These are phyloP conservation scores for Bradypodion pumilum DNA, from an alignment of 2,797 vertebrate species.

Conservation along the genomic window DNA sequence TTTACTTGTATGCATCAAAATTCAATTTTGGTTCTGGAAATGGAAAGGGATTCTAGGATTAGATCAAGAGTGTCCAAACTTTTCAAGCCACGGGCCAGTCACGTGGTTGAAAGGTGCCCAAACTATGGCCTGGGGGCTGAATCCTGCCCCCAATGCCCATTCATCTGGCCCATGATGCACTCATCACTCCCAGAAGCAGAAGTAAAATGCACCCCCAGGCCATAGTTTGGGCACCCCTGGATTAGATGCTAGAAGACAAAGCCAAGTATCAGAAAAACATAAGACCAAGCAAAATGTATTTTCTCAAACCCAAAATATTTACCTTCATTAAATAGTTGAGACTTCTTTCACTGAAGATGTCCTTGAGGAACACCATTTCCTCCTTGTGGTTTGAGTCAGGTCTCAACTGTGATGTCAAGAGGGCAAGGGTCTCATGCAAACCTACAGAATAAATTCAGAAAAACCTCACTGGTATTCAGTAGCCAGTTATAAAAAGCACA, in stretches of 20 bases:
- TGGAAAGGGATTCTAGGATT: background rate
- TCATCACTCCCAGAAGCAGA: no score
- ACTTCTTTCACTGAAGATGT: constrained; percentile 92
- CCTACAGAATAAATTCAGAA: constrained; percentile 70
- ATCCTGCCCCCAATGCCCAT: no score
- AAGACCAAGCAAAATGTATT: background rate
- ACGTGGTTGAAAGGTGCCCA: no score
- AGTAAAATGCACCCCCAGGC: no score
- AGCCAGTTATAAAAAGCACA: background rate
- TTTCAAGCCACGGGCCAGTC: no score
- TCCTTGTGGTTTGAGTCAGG: constrained; percentile 91
- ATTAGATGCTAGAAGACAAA: no score
- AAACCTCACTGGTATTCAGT: constrained; percentile 15
- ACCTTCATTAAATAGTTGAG: constrained; percentile 92
- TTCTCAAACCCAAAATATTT: constrained; percentile 1
- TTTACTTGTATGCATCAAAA: background rate
- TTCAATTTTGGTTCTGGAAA: background rate
- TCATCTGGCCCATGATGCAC: no score
- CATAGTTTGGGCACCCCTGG: no score
- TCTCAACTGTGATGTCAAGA: constrained; percentile 90
- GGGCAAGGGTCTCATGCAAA: constrained; percentile 90
- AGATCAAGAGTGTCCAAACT: no score
- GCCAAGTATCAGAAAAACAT: background rate
- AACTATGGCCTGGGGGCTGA: no score
- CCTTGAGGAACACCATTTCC: constrained; percentile 88